phyloP scores from a whole-genome alignment of 1,140 invertebrate species.

The Drosophila santomea region DNA sequence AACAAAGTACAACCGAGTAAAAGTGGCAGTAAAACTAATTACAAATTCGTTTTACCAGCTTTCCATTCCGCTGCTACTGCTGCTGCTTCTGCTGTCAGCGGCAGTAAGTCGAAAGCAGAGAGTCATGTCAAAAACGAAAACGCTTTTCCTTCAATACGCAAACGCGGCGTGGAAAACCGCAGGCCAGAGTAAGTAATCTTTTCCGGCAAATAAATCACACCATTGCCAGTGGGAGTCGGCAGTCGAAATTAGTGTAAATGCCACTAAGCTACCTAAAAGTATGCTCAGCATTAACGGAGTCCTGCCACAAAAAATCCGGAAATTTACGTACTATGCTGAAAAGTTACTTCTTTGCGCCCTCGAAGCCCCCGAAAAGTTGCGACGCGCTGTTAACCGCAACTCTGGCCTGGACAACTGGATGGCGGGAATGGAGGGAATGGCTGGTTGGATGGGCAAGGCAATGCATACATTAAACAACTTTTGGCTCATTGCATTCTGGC shows the following conservation, averaged over 20 bases:
- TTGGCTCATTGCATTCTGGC: slow-evolving; percentile 81
- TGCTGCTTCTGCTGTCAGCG: slow-evolving; percentile 44
- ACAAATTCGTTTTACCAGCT: slow-evolving; percentile 80
- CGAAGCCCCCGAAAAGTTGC: slow-evolving; percentile 55
- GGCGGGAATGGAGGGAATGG: background rate
- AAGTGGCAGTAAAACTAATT: slow-evolving; percentile 83
- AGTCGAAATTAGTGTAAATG: slow-evolving; percentile 80
- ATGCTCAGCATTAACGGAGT: slow-evolving; percentile 68
- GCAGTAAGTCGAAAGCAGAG: slow-evolving; percentile 43
- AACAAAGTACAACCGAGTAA: slow-evolving; percentile 46
- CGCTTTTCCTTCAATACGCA: slow-evolving; percentile 1
- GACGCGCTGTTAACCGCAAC: slow-evolving; percentile 77
- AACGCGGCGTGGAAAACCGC: slow-evolving; percentile 30
- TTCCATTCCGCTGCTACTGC: slow-evolving; percentile 67
- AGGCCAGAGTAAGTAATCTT: slow-evolving; percentile 78
- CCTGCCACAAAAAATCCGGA: slow-evolving; percentile 44
- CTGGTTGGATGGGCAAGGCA: slow-evolving; percentile 38
- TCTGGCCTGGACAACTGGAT: slow-evolving; percentile 11
- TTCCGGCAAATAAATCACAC: slow-evolving; percentile 84
- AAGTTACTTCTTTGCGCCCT: slow-evolving; percentile 65
- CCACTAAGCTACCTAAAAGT: slow-evolving; percentile 81
- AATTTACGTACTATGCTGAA: slow-evolving; percentile 77
- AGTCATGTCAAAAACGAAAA: slow-evolving; percentile 61
- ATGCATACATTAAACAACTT: slow-evolving; percentile 84
- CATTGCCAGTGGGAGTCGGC: slow-evolving; percentile 58